Percentiles rank a stretch among this genome's conserved stretches.
phyloP scores from a whole-genome alignment of 1,140 invertebrate species.

The Ladona fulva region DNA sequence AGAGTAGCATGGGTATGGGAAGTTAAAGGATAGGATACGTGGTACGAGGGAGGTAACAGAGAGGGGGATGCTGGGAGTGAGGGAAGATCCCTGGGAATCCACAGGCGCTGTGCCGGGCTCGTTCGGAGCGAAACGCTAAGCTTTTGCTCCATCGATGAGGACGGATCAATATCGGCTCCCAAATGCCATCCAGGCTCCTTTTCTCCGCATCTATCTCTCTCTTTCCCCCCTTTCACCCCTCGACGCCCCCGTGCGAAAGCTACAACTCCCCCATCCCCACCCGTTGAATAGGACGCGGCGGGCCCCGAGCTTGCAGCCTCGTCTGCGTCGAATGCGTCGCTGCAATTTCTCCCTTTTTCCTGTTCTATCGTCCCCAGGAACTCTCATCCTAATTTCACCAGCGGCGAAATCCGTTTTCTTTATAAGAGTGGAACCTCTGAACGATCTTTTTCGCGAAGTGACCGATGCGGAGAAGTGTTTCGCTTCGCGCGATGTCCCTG shows the following conservation, averaged over 20 bases:
- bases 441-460: no score
- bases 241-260: no score
- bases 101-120: neutral
- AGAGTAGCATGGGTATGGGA: neutral
- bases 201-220: neutral
- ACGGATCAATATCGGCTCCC: neutral
- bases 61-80: neutral
- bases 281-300: neutral
- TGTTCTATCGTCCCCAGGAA: no score
- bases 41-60: neutral
- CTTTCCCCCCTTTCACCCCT: neutral
- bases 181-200: neutral
- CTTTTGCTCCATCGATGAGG: neutral
- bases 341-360: no score
- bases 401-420: no score
- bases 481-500: no score
- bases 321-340: no score
- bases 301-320: no score
- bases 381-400: no score
- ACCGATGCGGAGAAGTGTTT: no score
- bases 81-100: conserved; percentile 2
- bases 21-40: neutral
- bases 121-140: conserved; percentile 1
- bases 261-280: neutral
- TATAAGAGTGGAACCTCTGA: no score